A percentile compares a stretch with the other conserved stretches of the same genome.
Evolutionary conservation across 2,797 vertebrate genomes (phyloP).

Genomic region (Antennarius maculatus): DNA sequence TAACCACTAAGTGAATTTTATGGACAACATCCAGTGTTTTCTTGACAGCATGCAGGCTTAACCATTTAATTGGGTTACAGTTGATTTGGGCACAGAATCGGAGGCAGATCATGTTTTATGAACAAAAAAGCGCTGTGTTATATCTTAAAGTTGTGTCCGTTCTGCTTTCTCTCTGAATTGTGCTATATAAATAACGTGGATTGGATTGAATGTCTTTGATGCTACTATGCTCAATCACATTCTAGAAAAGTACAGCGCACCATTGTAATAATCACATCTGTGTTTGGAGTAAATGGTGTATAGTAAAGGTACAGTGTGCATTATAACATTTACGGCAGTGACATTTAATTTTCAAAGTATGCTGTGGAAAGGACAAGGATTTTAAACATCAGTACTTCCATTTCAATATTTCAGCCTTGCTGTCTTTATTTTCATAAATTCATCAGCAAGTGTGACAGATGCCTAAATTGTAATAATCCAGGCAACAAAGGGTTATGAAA

Average conservation of each 20-base stretch:
- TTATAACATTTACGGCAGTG: not conserved
- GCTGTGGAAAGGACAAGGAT: conserved; percentile 33
- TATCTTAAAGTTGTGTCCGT: not conserved
- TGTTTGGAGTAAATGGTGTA: not conserved
- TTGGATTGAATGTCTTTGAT: too few species aligned
- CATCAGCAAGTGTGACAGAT: conserved; percentile 56
- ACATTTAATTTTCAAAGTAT: conserved; percentile 3
- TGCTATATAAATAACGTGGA: too few species aligned
- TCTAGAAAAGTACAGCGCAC: too few species aligned
- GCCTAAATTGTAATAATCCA: conserved; percentile 60
- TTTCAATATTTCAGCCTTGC: conserved; percentile 38
- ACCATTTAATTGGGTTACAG: not conserved
- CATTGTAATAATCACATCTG: not conserved
- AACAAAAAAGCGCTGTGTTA: too few species aligned
- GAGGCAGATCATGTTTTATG: too few species aligned
- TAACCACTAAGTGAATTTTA: not conserved
- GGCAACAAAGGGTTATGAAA: conserved; percentile 50
- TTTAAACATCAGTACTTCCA: conserved; percentile 26
- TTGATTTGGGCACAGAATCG: not conserved
- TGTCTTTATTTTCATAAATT: conserved; percentile 29
- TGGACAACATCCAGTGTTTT: not conserved
- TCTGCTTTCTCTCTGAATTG: not conserved
- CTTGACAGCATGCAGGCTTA: not conserved
- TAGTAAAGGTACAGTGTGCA: too few species aligned
- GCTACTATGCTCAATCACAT: too few species aligned